Evolutionary conservation across 2,888 invertebrate species (phyloP), one percentile per base, ranked within the genome.

Genomic region (Limnephilus lunatus): DNA sequence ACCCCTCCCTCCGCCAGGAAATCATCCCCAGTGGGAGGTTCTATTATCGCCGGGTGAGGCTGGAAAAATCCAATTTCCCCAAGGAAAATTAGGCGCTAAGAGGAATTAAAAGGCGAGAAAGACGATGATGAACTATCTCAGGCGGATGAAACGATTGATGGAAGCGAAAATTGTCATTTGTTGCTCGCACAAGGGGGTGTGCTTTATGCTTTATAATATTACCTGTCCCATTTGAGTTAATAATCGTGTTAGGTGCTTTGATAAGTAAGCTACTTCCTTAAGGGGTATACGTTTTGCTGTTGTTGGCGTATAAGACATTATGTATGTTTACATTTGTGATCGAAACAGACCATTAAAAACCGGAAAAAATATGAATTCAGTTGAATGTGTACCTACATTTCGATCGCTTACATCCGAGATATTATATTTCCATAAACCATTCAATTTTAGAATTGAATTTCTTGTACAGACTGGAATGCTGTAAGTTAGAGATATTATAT

Each of bases 41-140:
- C 82, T 90, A 90, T 90, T 90, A 90, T 30, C 39, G 44, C 81
- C 15, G 89, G 89, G 32, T 32, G 35, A 89, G 80, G 81, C 90
- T n/a, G 48, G 90, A 90, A 90, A 90, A 90, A 90, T 90, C 82
- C 39, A 81, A 90, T 90, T 90, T 90, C 90, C 90, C 81, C n/a
- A n/a, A 32, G 90, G 90, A 82, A 39, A 90, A 83, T 82, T 90
- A 89, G 88, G 88, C 88, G 88, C 88, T 89, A 80, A 89, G 88
- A 89, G 88, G 88, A 89, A 89, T 89, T 89, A 89, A 89, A 89
- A 89, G 88, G 88, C 88, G 88, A 35, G 88, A 86, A 83, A 14
- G 83, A 19, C 83, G 83, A 81, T 89, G 88, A 89, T 89, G 80
- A 89, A 89, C 88, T 89, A 89, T 89, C 2, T 31, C 87, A 48